phyloP scores from a whole-genome alignment of 2,888 invertebrate genomes.

The Stenodera caucasica region DNA sequence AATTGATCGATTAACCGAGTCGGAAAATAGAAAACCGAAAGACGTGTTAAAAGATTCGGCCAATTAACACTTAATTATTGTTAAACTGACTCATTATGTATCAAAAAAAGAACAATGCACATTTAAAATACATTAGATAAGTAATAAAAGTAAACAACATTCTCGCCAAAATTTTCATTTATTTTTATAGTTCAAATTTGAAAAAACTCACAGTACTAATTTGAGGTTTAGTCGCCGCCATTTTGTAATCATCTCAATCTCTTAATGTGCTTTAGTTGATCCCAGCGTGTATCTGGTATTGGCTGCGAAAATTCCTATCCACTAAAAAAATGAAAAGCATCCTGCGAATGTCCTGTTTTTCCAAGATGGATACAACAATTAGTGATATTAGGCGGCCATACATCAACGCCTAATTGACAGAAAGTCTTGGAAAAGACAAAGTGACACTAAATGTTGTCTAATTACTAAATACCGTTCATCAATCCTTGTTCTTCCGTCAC shows the following conservation, averaged over 20 bases:
- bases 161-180: no score
- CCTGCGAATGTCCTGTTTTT: background rate
- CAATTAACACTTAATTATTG: background rate
- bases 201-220: no score
- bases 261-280: no score
- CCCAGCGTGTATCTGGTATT: no score
- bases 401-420: constrained; percentile 58
- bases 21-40: no score
- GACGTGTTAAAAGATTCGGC: background rate
- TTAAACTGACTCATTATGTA: constrained; percentile 7
- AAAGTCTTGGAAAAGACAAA: constrained; percentile 54
- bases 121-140: constrained; percentile 8
- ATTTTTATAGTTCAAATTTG: no score
- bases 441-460: constrained; percentile 58
- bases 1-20: no score
- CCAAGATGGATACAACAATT: constrained; percentile 21
- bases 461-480: constrained; percentile 47
- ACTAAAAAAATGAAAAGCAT: no score
- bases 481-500: constrained; percentile 40
- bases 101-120: constrained; percentile 7
- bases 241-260: no score
- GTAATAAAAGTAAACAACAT: background rate
- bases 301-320: no score
- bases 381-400: constrained; percentile 49
- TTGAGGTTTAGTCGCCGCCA: no score